These are phyloP conservation scores for Torymus tubicola DNA, from an alignment of 2,888 invertebrate genomes.

Conservation along the genomic window DNA sequence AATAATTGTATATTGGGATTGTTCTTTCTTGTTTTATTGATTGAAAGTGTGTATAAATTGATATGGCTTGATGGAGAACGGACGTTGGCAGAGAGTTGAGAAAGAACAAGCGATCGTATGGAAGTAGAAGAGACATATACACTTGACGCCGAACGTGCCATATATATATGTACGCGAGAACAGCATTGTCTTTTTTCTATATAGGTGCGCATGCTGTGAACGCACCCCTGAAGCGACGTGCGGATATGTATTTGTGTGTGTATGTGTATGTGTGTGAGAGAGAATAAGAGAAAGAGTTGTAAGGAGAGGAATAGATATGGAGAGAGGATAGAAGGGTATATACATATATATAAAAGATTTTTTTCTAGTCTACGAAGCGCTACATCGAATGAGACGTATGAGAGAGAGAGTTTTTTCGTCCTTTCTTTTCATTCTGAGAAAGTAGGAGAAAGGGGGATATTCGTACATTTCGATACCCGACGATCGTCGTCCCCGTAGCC, in stretches of 20 bases:
- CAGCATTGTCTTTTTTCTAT: constrained; percentile 2
- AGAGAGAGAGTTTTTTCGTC: constrained; percentile 13
- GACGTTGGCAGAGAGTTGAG: no score
- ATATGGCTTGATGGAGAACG: no score
- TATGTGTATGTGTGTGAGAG: neutral
- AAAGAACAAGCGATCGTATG: no score
- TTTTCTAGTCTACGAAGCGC: constrained; percentile 57
- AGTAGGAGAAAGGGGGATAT: neutral
- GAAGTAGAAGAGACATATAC: neutral
- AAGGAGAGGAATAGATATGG: neutral
- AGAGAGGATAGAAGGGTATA: neutral
- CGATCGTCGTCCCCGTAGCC: neutral
- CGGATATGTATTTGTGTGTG: no score
- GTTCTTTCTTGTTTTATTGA: no score
- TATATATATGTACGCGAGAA: neutral
- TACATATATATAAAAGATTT: constrained; percentile 36
- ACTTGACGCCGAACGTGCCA: constrained; percentile 4
- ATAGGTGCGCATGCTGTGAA: no score
- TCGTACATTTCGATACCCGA: neutral
- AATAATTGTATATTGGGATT: no score
- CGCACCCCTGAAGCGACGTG: no score
- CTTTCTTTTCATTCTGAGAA: constrained; percentile 3
- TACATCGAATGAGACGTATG: constrained; percentile 47
- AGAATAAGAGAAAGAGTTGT: neutral
- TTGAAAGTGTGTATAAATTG: no score